These are phyloP conservation scores for Yponomeuta malinellus DNA, from an alignment of 2,888 invertebrate species.

Conservation along the genomic window DNA sequence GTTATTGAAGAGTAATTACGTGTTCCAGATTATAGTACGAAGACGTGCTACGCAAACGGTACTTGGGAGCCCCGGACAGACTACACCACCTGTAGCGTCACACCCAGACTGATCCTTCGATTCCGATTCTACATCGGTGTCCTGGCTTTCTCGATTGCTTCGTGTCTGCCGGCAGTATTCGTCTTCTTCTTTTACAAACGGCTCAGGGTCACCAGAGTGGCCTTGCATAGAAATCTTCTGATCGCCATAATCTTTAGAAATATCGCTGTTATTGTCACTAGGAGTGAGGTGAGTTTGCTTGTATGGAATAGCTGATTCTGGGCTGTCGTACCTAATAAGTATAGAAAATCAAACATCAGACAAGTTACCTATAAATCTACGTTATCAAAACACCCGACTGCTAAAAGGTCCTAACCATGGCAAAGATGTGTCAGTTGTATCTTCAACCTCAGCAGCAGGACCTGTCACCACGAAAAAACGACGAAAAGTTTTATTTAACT, in stretches of 20 bases:
- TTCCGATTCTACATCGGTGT: constrained; percentile 72
- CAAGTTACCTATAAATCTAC: too few species aligned
- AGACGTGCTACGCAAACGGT: constrained; percentile 69
- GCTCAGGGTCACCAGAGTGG: constrained; percentile 69
- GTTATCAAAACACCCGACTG: too few species aligned
- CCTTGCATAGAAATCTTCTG: constrained; percentile 77
- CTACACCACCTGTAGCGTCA: constrained; percentile 74
- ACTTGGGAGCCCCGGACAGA: constrained; percentile 77
- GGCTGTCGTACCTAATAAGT: too few species aligned
- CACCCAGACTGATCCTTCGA: constrained; percentile 65
- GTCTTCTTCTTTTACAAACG: constrained; percentile 74
- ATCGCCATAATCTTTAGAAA: constrained; percentile 76
- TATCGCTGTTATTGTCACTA: constrained; percentile 72
- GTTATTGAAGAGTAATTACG: not conserved
- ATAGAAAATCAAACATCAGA: too few species aligned
- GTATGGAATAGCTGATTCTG: too few species aligned
- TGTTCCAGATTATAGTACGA: constrained; percentile 72
- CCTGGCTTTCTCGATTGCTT: constrained; percentile 64
- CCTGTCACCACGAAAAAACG: too few species aligned
- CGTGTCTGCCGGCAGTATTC: constrained; percentile 74
- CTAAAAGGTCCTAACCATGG: too few species aligned
- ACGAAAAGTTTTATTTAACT: too few species aligned
- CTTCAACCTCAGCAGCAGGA: too few species aligned
- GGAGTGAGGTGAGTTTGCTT: constrained; percentile 59
- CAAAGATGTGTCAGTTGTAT: too few species aligned